Evolutionary conservation across 2,113 vertebrate genomes (phyloP).

Genomic region (Trachemys scripta): DNA sequence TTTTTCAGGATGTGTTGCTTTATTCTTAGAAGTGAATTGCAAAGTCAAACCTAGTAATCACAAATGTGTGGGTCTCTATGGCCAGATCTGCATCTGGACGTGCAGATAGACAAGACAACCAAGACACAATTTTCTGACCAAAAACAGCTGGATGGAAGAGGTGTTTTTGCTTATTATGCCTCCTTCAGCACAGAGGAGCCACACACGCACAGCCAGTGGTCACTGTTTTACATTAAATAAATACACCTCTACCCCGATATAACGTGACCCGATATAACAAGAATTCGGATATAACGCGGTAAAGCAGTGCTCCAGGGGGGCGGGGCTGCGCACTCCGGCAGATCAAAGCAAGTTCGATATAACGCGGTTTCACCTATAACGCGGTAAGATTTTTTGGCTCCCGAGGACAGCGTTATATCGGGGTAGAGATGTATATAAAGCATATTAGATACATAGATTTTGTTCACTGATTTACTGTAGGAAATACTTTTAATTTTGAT

Average conservation of each 20-base stretch:
- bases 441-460: not conserved
- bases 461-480: not conserved
- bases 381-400: too few relatives aligned
- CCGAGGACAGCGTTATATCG: too few relatives aligned
- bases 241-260: not conserved
- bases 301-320: too few relatives aligned
- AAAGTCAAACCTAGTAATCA: not conserved
- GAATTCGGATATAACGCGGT: too few relatives aligned
- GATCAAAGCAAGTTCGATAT: too few relatives aligned
- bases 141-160: not conserved
- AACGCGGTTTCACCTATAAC: too few relatives aligned
- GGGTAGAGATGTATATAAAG: not conserved
- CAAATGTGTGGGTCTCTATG: not conserved
- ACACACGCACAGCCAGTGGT: rapidly evolving
- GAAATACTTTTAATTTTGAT: not conserved
- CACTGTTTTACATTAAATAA: not conserved
- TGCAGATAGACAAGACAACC: rapidly evolving
- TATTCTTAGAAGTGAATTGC: not conserved
- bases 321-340: too few relatives aligned
- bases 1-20: rapidly evolving
- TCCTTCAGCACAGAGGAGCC: not conserved
- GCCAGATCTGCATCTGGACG: not conserved
- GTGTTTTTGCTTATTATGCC: not conserved
- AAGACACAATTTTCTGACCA: not conserved
- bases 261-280: too few relatives aligned